These are phyloP conservation scores for Platalea minor DNA, from an alignment of 2,797 vertebrate species.

Conservation along the genomic window DNA sequence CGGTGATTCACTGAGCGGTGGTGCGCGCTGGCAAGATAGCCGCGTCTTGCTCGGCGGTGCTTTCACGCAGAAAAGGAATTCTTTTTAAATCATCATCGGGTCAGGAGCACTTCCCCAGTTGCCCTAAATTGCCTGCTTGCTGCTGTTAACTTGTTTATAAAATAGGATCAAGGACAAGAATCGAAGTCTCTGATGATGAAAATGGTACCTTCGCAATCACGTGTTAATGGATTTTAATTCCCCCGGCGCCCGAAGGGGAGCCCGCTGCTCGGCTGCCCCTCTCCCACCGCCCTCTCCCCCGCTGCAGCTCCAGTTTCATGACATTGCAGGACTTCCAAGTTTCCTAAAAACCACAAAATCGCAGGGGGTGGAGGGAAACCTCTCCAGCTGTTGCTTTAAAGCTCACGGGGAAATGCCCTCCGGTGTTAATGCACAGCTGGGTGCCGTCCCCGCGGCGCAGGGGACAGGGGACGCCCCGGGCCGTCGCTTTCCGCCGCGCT, in stretches of 20 bases:
- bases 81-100: background rate
- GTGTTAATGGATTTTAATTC: background rate
- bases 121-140: background rate
- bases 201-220: background rate
- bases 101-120: background rate
- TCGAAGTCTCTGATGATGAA: background rate
- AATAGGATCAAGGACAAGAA: background rate
- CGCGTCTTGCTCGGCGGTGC: background rate
- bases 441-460: background rate
- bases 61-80: background rate
- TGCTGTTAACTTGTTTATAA: background rate
- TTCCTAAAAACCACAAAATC: background rate
- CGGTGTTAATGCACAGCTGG: accelerated
- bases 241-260: background rate
- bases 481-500: accelerated
- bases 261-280: background rate
- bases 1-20: accelerated
- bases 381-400: background rate
- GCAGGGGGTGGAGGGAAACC: background rate
- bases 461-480: background rate
- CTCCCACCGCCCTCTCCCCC: background rate
- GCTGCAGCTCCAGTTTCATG: constrained; percentile 54
- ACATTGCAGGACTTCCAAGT: background rate
- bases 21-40: background rate
- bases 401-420: background rate